Evolutionary conservation across 1,140 invertebrate genomes (phyloP).

Genomic region (Nasonia vitripennis): DNA sequence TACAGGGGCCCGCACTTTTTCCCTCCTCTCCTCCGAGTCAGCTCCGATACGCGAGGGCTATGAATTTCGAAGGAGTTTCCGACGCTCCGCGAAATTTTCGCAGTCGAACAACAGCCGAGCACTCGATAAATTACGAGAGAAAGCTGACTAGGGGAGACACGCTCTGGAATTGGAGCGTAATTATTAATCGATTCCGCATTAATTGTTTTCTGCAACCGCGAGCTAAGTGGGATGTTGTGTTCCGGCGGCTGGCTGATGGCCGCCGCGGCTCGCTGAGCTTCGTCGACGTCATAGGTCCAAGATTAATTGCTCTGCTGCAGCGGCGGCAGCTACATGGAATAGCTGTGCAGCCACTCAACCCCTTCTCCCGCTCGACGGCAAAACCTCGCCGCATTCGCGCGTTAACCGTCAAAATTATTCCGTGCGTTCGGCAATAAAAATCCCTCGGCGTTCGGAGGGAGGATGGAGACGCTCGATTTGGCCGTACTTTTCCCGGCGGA

Average conservation of each 20-base stretch:
- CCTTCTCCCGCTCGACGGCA: no score
- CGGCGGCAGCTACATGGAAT: no score
- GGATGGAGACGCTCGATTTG: constrained; percentile 65
- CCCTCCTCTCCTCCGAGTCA: background rate
- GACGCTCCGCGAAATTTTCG: background rate
- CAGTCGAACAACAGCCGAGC: no score
- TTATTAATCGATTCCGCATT: constrained; percentile 56
- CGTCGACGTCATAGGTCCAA: constrained; percentile 30
- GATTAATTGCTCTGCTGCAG: constrained; percentile 45
- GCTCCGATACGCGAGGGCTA: background rate
- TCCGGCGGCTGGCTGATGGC: constrained; percentile 19
- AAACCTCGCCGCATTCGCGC: no score
- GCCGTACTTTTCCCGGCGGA: constrained; percentile 69
- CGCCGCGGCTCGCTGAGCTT: background rate
- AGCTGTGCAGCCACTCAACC: background rate
- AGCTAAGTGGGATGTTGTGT: constrained; percentile 54
- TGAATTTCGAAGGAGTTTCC: background rate
- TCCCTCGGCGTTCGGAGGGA: background rate
- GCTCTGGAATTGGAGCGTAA: constrained; percentile 49
- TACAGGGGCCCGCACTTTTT: background rate
- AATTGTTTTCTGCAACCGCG: constrained; percentile 48
- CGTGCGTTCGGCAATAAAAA: background rate
- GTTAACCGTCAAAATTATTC: no score
- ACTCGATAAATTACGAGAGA: no score
- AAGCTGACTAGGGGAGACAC: background rate